Evolutionary conservation across 2,113 vertebrate species (phyloP), one percentile per base, ranked within the genome.

Genomic region (Pterophyllum scalare): DNA sequence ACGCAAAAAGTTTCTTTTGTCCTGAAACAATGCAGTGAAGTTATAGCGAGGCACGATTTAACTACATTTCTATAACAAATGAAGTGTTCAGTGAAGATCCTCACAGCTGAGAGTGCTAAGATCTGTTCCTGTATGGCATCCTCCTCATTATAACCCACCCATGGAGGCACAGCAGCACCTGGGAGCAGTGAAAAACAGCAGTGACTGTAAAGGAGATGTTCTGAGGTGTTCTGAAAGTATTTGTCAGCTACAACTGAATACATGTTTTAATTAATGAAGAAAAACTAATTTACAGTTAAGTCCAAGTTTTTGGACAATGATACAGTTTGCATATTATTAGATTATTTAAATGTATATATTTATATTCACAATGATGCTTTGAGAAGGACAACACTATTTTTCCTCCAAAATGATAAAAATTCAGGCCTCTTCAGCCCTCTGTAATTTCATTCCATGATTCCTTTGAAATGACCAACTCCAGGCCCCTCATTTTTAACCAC

Each of bases 61-160:
- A 28, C 7, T 58, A n/a, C 35, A 24, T 22, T 31, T 31, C 1
- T 33, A 2, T 11, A 6, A 24, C 2, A 56, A 56, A 75, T 65
- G 0, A 54, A 58, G 58, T 19, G 10, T 52, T 62, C 82, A 13
- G 6, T 13, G 17, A 61, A 8, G 9, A 75, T 75, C 96, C 97
- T 96, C 90, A 99, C 98, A 62, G 97, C 97, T 65, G 98, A 99
- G 77, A 99, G 95, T 81, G 98, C 96, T 87, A 99, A 70, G 75
- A 99, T 99, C 93, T 99, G 98, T 78, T 98, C 98, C 31, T 99
- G 97, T 87, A 98, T 97, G 38, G 96, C 96, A 46, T 99, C 97
- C 90, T 99, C 98, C 72, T 99, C 98, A 86, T 95, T 97, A 87
- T 96, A 98, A 46, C 98, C 97, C 79, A 97, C 96, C 98, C 98